A percentile compares a stretch with the other conserved stretches of the same genome.
These are phyloP conservation scores for Tauraco hartlaubi DNA, from an alignment of 2,797 vertebrate genomes.

Conservation along the genomic window DNA sequence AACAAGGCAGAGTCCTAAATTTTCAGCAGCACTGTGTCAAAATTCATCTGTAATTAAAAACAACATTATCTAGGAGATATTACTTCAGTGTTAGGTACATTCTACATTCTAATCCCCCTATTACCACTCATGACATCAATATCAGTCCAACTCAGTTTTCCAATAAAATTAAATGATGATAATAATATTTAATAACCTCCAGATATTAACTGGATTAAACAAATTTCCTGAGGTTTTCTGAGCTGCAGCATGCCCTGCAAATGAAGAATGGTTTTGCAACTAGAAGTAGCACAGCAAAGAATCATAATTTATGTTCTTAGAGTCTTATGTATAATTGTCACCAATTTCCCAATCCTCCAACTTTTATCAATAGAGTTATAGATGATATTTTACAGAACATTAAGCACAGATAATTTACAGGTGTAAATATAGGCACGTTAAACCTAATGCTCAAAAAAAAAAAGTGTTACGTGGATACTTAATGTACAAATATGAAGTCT, in stretches of 20 bases:
- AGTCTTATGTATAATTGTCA: background rate
- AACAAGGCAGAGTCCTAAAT: background rate
- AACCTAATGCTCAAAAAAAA: background rate
- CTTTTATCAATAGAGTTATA: background rate
- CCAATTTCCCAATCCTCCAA: background rate
- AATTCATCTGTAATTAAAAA: constrained; percentile 15
- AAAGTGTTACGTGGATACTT: background rate
- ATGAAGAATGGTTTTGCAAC: background rate
- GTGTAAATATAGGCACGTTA: background rate
- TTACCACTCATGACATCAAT: background rate
- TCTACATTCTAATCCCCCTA: background rate
- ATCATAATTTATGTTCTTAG: background rate
- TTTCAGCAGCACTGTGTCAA: background rate
- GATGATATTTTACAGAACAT: background rate
- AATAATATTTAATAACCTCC: background rate
- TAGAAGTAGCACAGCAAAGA: background rate
- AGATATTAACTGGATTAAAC: background rate
- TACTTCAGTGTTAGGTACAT: background rate
- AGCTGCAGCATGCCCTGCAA: background rate
- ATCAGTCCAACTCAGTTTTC: background rate
- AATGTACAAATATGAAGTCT: background rate
- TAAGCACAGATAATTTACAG: background rate
- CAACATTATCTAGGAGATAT: background rate
- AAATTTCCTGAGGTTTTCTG: background rate
- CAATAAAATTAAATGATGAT: background rate